Conservation (phyloP, 92 coral and sea anemone genomes). For the Phenganax subtilis region DNA sequence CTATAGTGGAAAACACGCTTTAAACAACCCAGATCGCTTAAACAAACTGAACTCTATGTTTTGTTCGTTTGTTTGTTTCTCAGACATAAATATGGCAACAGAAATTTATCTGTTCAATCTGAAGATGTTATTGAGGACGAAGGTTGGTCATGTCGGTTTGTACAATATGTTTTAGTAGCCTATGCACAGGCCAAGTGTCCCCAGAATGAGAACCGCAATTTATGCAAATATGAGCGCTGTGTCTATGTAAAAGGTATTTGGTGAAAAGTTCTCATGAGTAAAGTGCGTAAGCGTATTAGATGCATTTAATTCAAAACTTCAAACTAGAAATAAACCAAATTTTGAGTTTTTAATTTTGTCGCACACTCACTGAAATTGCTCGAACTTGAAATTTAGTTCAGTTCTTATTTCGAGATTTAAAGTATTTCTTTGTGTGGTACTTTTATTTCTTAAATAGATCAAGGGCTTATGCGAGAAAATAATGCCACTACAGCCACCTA, state of each 20-base stretch:
- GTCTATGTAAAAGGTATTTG: too few species aligned
- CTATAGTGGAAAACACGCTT: too few species aligned
- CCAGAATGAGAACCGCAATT: not conserved
- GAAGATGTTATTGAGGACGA: not conserved
- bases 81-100: not conserved
- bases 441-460: not conserved
- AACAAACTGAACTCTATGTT: not conserved
- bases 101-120: slow-evolving; percentile 5
- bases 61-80: not conserved
- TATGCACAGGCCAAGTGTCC: not conserved
- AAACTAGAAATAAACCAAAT: too few species aligned
- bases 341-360: too few species aligned
- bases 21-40: too few species aligned
- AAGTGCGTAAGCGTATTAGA: too few species aligned
- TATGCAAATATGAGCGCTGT: not conserved
- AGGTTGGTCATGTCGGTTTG: not conserved
- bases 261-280: too few species aligned
- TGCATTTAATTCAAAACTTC: too few species aligned
- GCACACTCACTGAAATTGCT: too few species aligned
- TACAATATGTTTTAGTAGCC: not conserved
- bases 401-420: not conserved
- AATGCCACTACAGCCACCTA: not conserved
- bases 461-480: slow-evolving; percentile 9
- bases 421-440: too few species aligned
- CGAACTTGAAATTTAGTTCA: too few species aligned